Conservation (phyloP, 2,888 invertebrate species). For the Euclidia mi region DNA sequence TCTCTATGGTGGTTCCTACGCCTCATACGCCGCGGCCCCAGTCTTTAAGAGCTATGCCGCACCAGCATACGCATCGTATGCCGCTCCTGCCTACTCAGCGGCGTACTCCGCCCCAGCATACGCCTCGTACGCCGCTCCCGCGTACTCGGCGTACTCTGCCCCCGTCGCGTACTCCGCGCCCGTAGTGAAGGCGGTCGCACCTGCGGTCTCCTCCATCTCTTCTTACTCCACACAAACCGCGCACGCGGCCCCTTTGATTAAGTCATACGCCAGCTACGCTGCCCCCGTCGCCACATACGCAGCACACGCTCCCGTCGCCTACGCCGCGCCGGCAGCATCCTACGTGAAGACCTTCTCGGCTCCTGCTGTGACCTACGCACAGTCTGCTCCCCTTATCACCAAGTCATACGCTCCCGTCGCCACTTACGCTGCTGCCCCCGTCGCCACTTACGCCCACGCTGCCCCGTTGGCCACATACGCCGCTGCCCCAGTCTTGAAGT, state of each 20-base stretch:
- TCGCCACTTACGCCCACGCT: conserved; percentile 60
- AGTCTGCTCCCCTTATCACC: conserved; percentile 69
- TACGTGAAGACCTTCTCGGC: conserved; percentile 31
- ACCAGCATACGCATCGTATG: conserved; percentile 61
- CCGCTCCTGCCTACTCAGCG: conserved; percentile 36
- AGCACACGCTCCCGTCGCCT: conserved; percentile 49
- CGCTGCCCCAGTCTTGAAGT: conserved; percentile 72
- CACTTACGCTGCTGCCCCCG: conserved; percentile 81
- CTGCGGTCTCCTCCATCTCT: conserved; percentile 72
- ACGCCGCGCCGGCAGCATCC: conserved; percentile 51
- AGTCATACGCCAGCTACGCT: conserved; percentile 59
- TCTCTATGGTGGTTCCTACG: conserved; percentile 56
- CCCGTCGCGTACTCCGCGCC: conserved; percentile 67
- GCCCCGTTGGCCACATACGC: conserved; percentile 66
- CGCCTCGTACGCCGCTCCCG: conserved; percentile 45
- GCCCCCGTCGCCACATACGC: conserved; percentile 68
- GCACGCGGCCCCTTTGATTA: conserved; percentile 55
- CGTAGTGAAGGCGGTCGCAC: conserved; percentile 74
- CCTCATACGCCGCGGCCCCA: conserved; percentile 83
- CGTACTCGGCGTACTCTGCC: conserved; percentile 62
- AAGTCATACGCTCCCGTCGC: conserved; percentile 60
- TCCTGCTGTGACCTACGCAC: conserved; percentile 57
- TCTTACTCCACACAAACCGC: conserved; percentile 70
- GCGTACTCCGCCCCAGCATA: conserved; percentile 44
- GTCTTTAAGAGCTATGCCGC: conserved; percentile 56